A percentile compares a stretch with the other conserved stretches of the same genome.
These are phyloP conservation scores for Drosophila leontia DNA, from an alignment of 1,140 invertebrate genomes.

Conservation along the genomic window DNA sequence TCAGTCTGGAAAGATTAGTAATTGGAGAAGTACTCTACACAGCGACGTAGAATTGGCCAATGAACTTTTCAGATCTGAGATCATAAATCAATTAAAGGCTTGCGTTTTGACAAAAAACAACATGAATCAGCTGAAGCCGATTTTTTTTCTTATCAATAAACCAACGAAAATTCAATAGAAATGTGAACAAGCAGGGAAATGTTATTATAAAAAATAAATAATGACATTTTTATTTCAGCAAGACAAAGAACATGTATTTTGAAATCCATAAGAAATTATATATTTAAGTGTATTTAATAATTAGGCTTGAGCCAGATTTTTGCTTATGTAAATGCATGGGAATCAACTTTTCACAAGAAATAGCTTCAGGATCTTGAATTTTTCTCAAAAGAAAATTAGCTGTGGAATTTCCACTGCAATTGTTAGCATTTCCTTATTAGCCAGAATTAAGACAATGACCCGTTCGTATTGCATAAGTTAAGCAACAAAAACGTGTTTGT, in stretches of 20 bases:
- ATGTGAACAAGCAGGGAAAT: too few species aligned
- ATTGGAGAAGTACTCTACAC: neutral
- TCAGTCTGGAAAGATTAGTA: constrained; percentile 12
- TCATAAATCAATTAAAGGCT: constrained; percentile 29
- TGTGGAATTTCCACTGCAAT: constrained; percentile 27
- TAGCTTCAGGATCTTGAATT: constrained; percentile 14
- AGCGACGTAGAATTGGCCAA: constrained; percentile 30
- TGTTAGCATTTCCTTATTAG: constrained; percentile 61
- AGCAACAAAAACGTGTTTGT: constrained; percentile 35
- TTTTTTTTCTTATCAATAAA: constrained; percentile 6
- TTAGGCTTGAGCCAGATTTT: neutral
- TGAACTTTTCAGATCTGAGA: constrained; percentile 27
- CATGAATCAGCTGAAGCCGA: neutral
- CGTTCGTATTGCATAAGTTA: constrained; percentile 16
- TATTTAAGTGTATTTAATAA: too few species aligned
- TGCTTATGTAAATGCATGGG: neutral
- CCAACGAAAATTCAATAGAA: neutral
- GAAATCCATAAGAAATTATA: neutral
- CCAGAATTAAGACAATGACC: constrained; percentile 43
- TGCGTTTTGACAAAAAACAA: constrained; percentile 24
- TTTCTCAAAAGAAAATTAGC: neutral
- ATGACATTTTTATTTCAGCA: neutral
- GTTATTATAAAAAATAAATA: neutral
- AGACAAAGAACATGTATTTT: neutral
- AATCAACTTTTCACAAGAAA: constrained; percentile 7